Percentiles rank a stretch among this genome's conserved stretches.
These are phyloP conservation scores for Vidua chalybeata DNA, from an alignment of 2,113 vertebrate genomes.

Conservation along the genomic window DNA sequence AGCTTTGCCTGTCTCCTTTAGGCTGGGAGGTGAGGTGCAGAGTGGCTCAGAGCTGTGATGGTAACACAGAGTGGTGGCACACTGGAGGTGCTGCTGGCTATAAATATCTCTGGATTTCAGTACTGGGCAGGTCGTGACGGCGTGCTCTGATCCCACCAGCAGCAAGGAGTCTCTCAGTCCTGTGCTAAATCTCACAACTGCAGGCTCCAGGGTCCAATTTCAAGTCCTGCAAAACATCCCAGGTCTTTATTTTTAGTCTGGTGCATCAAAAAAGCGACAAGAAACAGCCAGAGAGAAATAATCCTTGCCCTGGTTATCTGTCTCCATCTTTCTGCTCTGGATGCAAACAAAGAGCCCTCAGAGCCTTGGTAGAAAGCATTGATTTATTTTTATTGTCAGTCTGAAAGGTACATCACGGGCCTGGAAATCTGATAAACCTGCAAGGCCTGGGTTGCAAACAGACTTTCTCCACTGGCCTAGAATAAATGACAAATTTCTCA, in stretches of 20 bases:
- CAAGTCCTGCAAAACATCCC: slow-evolving; percentile 1
- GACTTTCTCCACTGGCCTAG: neutral
- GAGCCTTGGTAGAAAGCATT: neutral
- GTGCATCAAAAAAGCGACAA: neutral
- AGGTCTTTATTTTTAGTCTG: slow-evolving; percentile 42
- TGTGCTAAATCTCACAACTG: neutral
- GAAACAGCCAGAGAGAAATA: neutral
- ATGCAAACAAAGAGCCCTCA: neutral
- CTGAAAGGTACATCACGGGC: neutral
- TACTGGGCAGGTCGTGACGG: neutral
- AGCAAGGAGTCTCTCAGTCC: neutral
- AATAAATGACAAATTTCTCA: neutral
- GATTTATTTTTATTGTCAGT: slow-evolving; percentile 26
- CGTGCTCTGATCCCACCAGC: neutral
- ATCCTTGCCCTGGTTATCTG: neutral
- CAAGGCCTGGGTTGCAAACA: neutral
- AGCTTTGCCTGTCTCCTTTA: neutral
- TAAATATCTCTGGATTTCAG: neutral
- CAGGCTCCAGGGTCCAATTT: neutral
- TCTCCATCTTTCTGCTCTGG: neutral
- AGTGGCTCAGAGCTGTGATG: neutral
- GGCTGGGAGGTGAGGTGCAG: neutral
- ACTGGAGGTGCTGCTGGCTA: neutral
- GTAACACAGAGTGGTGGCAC: neutral
- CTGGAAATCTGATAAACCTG: slow-evolving; percentile 15